phyloP scores from a whole-genome alignment of 2,113 vertebrate genomes.

The Desmodus rotundus region DNA sequence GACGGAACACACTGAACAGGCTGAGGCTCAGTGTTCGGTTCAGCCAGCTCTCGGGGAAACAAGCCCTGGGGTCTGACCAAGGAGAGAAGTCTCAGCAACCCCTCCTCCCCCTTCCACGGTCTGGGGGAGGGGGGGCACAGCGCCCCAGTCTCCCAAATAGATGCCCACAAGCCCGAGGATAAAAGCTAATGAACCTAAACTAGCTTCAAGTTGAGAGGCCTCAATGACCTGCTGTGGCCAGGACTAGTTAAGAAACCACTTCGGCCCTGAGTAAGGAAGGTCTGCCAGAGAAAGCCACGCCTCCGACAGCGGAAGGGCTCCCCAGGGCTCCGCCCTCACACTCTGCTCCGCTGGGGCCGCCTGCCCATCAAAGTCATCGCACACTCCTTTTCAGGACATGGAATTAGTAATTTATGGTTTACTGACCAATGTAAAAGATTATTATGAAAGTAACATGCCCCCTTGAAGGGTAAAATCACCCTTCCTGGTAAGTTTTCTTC shows the following conservation, averaged over 20 bases:
- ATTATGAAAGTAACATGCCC: not conserved
- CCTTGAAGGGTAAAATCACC: not conserved
- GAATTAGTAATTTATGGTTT: no score
- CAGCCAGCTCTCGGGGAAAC: not conserved
- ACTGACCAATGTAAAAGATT: not conserved
- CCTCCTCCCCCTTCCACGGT: not conserved
- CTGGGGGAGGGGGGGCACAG: not conserved
- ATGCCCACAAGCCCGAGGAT: not conserved
- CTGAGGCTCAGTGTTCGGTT: not conserved
- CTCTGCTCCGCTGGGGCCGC: rapidly evolving
- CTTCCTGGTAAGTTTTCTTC: not conserved
- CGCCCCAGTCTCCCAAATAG: not conserved
- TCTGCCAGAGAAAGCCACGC: not conserved
- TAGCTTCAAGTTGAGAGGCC: not conserved
- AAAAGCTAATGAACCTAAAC: not conserved
- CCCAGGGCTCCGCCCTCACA: no score
- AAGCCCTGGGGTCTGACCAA: not conserved
- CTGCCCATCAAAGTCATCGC: not conserved
- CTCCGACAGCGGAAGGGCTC: not conserved
- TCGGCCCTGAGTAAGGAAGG: not conserved
- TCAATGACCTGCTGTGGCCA: not conserved
- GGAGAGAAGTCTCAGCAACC: not conserved
- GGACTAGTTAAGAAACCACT: not conserved
- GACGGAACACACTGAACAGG: not conserved
- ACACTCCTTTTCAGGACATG: not conserved